Percentiles rank a stretch among this genome's conserved stretches.
phyloP scores from a whole-genome alignment of 2,888 invertebrate genomes.

The Nemapogon koenigi region DNA sequence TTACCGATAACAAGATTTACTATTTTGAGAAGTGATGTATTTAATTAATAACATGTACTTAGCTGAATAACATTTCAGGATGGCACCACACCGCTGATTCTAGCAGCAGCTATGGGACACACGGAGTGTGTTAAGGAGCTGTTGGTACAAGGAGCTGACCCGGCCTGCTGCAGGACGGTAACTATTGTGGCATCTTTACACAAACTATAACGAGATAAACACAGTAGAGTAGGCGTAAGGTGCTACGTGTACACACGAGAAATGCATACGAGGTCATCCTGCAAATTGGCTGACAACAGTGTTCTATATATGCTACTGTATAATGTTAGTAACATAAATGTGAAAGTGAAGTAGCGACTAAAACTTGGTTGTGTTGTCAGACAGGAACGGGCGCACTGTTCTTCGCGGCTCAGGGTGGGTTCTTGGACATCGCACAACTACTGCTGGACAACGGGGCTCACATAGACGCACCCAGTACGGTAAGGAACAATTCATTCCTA shows the following conservation, averaged over 20 bases:
- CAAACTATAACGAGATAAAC: not conserved
- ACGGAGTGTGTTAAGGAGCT: constrained; percentile 86
- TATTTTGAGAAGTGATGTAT: too few relatives aligned
- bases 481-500: constrained; percentile 29
- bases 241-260: too few relatives aligned
- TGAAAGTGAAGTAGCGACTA: too few relatives aligned
- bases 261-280: too few relatives aligned
- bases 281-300: too few relatives aligned
- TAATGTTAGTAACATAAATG: too few relatives aligned
- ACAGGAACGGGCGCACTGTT: constrained; percentile 93
- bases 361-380: constrained; percentile 44
- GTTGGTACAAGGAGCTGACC: constrained; percentile 90
- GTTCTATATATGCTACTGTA: too few relatives aligned
- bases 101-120: constrained; percentile 92
- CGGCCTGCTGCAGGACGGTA: constrained; percentile 81
- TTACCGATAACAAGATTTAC: too few relatives aligned
- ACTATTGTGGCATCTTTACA: not conserved
- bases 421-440: constrained; percentile 79
- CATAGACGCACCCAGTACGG: constrained; percentile 81
- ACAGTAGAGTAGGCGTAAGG: not conserved
- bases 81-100: constrained; percentile 91
- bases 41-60: too few relatives aligned
- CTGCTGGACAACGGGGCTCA: constrained; percentile 80
- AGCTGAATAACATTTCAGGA: constrained; percentile 82
- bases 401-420: constrained; percentile 94